phyloP scores from a whole-genome alignment of 2,797 vertebrate species.

The Tinamus major region DNA sequence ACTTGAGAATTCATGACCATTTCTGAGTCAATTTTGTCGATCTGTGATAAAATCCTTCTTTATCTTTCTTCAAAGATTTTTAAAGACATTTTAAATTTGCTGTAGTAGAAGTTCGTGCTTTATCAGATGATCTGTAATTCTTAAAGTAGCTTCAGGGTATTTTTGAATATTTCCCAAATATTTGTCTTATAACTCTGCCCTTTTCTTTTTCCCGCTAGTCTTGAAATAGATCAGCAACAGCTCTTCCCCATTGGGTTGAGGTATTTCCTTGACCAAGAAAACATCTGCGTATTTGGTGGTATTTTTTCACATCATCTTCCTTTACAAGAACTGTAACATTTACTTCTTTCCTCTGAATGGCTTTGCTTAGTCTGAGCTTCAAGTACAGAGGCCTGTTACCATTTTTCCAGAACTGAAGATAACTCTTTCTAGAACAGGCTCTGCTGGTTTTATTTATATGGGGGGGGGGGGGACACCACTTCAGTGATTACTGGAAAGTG shows the following conservation, averaged over 20 bases:
- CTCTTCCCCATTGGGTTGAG: background rate
- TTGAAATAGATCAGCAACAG: background rate
- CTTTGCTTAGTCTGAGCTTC: conserved; percentile 51
- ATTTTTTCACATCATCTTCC: background rate
- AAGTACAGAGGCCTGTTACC: conserved; percentile 25
- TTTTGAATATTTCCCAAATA: background rate
- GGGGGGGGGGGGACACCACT: background rate
- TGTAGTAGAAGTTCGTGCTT: background rate
- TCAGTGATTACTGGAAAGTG: background rate
- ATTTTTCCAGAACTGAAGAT: background rate
- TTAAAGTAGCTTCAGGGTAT: background rate
- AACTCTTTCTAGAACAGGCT: conserved; percentile 43
- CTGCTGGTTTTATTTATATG: conserved; percentile 26
- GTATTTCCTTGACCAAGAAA: background rate
- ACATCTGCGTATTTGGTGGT: background rate
- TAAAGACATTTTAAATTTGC: background rate
- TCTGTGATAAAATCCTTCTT: background rate
- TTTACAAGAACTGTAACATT: background rate
- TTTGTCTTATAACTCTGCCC: background rate
- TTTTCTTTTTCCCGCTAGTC: background rate
- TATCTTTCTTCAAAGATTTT: background rate
- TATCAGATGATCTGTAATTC: background rate
- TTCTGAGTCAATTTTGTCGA: background rate
- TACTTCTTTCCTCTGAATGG: background rate
- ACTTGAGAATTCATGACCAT: background rate